phyloP scores from a whole-genome alignment of 2,888 invertebrate genomes.

The Metacarcinus magister region DNA sequence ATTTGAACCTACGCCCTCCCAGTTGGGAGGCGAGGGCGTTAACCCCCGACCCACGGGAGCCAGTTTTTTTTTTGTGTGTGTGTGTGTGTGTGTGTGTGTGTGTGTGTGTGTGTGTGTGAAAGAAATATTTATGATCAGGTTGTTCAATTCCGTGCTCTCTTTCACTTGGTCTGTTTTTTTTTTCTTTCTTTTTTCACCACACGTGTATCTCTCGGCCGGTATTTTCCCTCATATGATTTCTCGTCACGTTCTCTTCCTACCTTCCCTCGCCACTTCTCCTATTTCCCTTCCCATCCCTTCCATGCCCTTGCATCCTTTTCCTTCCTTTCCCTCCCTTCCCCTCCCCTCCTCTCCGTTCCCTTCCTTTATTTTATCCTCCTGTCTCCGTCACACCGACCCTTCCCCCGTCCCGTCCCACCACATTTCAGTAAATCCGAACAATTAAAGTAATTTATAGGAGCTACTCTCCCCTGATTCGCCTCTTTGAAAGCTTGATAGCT shows the following conservation, averaged over 20 bases:
- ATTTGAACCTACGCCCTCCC: too few species aligned
- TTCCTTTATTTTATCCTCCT: neutral
- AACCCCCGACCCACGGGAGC: too few species aligned
- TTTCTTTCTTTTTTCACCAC: too few species aligned
- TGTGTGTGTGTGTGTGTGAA: too few species aligned
- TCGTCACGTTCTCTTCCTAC: neutral
- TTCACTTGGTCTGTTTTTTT: too few species aligned
- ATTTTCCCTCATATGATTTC: neutral
- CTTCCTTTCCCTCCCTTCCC: neutral
- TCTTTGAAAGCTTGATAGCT: conserved; percentile 1
- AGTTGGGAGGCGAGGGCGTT: too few species aligned
- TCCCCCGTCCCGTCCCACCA: neutral
- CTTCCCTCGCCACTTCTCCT: neutral
- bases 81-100: too few species aligned
- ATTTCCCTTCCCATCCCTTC: neutral
- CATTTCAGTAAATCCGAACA: conserved; percentile 4
- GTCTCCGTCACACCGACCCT: too few species aligned
- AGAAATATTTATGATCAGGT: too few species aligned
- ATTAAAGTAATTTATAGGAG: conserved; percentile 26
- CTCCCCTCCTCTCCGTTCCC: neutral
- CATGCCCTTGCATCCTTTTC: neutral
- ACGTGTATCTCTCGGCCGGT: too few species aligned
- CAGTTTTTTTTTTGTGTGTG: too few species aligned
- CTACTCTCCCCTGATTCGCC: conserved; percentile 26
- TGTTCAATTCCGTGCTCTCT: too few species aligned